phyloP scores from a whole-genome alignment of 1,140 invertebrate genomes.

The Aphelenchoides fujianensis region DNA sequence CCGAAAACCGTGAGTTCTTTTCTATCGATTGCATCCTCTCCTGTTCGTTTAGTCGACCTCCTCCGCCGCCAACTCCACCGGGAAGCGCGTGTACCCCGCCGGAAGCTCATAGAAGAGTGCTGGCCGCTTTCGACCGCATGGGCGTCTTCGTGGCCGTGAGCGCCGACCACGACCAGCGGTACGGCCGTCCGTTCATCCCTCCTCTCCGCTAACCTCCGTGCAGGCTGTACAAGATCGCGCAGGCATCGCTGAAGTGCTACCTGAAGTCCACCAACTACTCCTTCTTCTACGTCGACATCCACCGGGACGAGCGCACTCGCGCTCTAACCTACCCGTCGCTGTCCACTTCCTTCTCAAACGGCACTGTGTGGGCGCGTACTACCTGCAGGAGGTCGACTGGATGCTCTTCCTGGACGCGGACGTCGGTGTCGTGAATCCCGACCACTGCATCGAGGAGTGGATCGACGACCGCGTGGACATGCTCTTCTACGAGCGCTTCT shows the following conservation, averaged over 20 bases:
- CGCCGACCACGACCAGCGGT: background rate
- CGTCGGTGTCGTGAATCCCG: constrained; percentile 24
- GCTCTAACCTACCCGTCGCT: background rate
- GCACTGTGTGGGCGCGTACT: background rate
- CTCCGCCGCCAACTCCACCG: too few species aligned
- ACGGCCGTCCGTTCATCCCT: constrained; percentile 7
- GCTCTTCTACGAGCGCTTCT: constrained; percentile 27
- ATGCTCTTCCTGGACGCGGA: constrained; percentile 26
- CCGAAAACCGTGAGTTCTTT: too few species aligned
- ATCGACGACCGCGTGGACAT: constrained; percentile 20
- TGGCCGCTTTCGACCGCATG: background rate
- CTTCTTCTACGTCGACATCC: constrained; percentile 1
- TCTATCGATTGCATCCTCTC: too few species aligned
- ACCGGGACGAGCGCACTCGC: background rate
- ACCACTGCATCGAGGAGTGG: constrained; percentile 31
- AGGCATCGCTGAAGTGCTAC: constrained; percentile 14
- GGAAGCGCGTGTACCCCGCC: too few species aligned
- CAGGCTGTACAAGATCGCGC: constrained; percentile 12
- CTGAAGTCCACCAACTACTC: constrained; percentile 12
- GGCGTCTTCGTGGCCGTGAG: background rate
- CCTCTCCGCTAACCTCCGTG: background rate
- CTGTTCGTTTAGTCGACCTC: too few species aligned
- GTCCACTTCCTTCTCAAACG: constrained; percentile 12
- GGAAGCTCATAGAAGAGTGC: constrained; percentile 11
- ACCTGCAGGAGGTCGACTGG: constrained; percentile 24